phyloP scores from a whole-genome alignment of 2,888 invertebrate species.

The Neoscelio sp. region DNA sequence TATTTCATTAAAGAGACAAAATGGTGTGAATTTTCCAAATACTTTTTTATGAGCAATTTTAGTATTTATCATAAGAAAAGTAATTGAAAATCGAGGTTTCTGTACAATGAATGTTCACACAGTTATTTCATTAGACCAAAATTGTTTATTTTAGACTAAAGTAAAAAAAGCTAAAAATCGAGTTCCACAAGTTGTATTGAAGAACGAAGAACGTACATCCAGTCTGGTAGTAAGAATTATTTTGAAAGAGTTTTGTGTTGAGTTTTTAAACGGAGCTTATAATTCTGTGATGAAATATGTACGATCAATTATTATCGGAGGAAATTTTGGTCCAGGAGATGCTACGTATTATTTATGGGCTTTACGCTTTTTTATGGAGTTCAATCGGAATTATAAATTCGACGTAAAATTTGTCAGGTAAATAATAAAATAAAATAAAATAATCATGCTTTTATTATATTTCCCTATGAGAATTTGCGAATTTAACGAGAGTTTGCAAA shows the following conservation, averaged over 20 bases:
- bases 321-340: constrained; percentile 90
- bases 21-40: too few species aligned
- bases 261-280: constrained; percentile 96
- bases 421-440: constrained; percentile 60
- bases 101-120: too few species aligned
- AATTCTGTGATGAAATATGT: constrained; percentile 96
- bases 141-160: constrained; percentile 82
- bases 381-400: constrained; percentile 94
- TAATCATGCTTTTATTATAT: too few species aligned
- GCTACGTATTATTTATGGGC: constrained; percentile 98
- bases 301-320: constrained; percentile 89
- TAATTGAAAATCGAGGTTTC: too few species aligned
- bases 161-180: constrained; percentile 91
- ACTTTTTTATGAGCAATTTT: too few species aligned
- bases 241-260: constrained; percentile 96
- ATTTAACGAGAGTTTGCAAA: too few species aligned
- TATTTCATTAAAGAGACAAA: too few species aligned
- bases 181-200: constrained; percentile 83
- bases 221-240: constrained; percentile 95
- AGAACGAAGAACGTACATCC: constrained; percentile 90
- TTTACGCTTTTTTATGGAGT: constrained; percentile 98
- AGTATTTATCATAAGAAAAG: too few species aligned
- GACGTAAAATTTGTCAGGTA: constrained; percentile 95
- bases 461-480: too few species aligned
- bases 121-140: too few species aligned